These are phyloP conservation scores for Apodemus sylvaticus DNA, from an alignment of 2,113 vertebrate genomes.

Conservation along the genomic window DNA sequence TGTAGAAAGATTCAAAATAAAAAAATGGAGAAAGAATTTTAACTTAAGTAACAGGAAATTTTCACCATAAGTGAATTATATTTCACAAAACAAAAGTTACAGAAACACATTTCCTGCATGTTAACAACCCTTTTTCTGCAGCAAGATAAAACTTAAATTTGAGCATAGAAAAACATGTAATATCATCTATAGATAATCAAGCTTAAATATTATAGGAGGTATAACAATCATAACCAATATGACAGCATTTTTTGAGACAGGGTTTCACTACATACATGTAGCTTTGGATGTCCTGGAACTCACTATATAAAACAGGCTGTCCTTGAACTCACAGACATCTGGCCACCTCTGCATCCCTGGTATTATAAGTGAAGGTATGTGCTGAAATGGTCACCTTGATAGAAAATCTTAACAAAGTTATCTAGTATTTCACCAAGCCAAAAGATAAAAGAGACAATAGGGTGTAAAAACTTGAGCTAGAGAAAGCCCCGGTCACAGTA, in stretches of 20 bases:
- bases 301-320: too few relatives aligned
- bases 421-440: too few relatives aligned
- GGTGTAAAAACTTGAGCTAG: too few relatives aligned
- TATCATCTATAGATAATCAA: neutral
- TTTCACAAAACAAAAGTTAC: neutral
- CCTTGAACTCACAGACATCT: neutral
- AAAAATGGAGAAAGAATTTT: neutral
- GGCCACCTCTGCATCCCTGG: too few relatives aligned
- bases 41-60: neutral
- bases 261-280: neutral
- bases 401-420: too few relatives aligned
- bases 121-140: too few relatives aligned
- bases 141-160: neutral
- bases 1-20: too few relatives aligned
- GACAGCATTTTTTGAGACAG: neutral
- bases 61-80: neutral
- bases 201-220: neutral
- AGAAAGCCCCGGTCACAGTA: too few relatives aligned
- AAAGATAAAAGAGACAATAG: too few relatives aligned
- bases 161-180: neutral
- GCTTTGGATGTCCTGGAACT: too few relatives aligned
- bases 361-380: too few relatives aligned
- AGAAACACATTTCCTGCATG: neutral
- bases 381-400: too few relatives aligned
- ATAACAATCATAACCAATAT: neutral